These are phyloP conservation scores for Scaptomyza reducta DNA, from an alignment of 2,888 invertebrate species.

Conservation along the genomic window DNA sequence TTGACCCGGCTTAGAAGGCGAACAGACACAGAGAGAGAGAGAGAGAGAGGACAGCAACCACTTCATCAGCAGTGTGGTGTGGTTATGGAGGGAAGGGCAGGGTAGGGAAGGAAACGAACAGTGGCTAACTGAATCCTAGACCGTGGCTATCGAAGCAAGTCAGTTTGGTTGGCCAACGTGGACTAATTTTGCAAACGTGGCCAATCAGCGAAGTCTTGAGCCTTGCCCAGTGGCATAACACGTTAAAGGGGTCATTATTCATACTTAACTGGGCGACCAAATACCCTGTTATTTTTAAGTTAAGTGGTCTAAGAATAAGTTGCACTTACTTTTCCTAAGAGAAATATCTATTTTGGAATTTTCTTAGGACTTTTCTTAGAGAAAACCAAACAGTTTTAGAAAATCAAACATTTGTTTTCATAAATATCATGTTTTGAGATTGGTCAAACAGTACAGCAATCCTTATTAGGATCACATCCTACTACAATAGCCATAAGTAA, in stretches of 20 bases:
- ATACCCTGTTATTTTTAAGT: neutral
- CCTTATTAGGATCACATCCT: too few species aligned
- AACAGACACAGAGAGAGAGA: neutral
- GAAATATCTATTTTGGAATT: too few species aligned
- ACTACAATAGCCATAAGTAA: too few species aligned
- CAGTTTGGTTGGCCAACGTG: conserved; percentile 17
- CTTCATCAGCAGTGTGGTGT: conserved; percentile 52
- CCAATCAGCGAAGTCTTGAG: conserved; percentile 66
- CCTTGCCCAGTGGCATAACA: conserved; percentile 49
- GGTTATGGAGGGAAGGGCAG: too few species aligned
- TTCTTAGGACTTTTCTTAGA: too few species aligned
- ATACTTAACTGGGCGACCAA: neutral
- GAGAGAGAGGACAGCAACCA: conserved; percentile 34
- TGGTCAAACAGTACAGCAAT: too few species aligned
- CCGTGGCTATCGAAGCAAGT: conserved; percentile 13
- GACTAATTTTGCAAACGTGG: conserved; percentile 80
- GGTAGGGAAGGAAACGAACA: neutral
- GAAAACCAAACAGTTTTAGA: too few species aligned
- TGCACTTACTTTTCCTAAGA: too few species aligned
- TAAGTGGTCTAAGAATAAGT: too few species aligned
- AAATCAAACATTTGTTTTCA: too few species aligned
- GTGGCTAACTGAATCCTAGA: conserved; percentile 3
- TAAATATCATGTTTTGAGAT: too few species aligned
- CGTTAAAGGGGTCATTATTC: neutral
- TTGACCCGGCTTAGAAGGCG: conserved; percentile 58